phyloP scores from a whole-genome alignment of 2,888 invertebrate genomes.

The Rutpela maculata region DNA sequence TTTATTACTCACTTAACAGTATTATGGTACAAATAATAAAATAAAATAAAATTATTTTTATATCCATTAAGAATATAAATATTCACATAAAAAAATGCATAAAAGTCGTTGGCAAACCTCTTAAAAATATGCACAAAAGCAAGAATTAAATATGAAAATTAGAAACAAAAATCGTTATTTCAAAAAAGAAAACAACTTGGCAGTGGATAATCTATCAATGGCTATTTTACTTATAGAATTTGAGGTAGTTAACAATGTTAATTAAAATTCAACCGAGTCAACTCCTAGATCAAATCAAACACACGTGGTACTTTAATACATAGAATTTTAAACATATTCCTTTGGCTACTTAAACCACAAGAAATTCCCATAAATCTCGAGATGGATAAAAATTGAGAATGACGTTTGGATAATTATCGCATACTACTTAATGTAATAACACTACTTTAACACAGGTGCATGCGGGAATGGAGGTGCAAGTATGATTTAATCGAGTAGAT shows the following conservation, averaged over 20 bases:
- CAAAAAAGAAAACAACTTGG: too few species aligned
- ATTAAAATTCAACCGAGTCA: neutral
- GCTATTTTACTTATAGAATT: neutral
- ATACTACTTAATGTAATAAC: constrained; percentile 60
- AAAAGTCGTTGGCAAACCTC: too few species aligned
- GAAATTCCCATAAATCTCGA: constrained; percentile 62
- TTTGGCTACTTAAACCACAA: constrained; percentile 55
- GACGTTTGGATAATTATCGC: constrained; percentile 57
- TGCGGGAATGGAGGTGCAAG: constrained; percentile 57
- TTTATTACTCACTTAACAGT: neutral
- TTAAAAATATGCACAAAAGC: too few species aligned
- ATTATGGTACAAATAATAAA: neutral
- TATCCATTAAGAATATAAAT: too few species aligned
- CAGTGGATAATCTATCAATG: neutral
- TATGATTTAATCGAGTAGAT: constrained; percentile 55
- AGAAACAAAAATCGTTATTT: too few species aligned
- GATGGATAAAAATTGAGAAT: constrained; percentile 58
- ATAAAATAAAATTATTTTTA: too few species aligned
- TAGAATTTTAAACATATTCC: constrained; percentile 27
- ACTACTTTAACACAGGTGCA: constrained; percentile 59
- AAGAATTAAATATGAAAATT: too few species aligned
- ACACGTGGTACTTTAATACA: constrained; percentile 33
- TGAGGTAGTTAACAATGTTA: neutral
- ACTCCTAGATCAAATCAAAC: constrained; percentile 24
- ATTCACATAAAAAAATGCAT: too few species aligned